phyloP scores from a whole-genome alignment of 2,888 invertebrate genomes.

The Dastarcus helophoroides region DNA sequence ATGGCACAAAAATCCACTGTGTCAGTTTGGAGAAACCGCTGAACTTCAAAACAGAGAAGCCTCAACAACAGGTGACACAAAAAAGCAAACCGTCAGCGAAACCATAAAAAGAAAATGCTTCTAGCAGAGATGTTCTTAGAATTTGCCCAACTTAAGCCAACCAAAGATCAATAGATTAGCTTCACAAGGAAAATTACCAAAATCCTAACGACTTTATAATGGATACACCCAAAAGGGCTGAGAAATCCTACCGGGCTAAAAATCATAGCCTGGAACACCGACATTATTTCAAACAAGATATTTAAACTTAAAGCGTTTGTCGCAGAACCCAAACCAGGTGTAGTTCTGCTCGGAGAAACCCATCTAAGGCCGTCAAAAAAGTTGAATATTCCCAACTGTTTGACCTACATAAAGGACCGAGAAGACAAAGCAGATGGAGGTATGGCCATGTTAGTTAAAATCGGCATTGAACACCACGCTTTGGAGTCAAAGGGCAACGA shows the following conservation, averaged over 20 bases:
- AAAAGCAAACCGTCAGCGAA: background rate
- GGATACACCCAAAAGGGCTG: background rate
- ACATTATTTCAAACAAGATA: constrained; percentile 6
- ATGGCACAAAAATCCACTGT: background rate
- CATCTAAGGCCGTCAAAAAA: constrained; percentile 7
- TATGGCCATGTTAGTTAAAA: too few relatives aligned
- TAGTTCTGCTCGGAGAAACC: constrained; percentile 8
- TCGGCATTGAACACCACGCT: too few relatives aligned
- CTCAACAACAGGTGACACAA: constrained; percentile 1
- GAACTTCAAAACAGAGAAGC: constrained; percentile 3
- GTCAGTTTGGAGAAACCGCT: background rate
- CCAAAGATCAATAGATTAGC: constrained; percentile 5
- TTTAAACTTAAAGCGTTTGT: constrained; percentile 4
- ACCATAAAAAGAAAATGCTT: background rate
- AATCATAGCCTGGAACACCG: constrained; percentile 7
- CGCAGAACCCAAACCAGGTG: too few relatives aligned
- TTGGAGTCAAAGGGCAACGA: too few relatives aligned
- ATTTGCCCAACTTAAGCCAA: constrained; percentile 5
- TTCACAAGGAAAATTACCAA: constrained; percentile 3
- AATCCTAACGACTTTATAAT: background rate
- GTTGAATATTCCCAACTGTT: constrained; percentile 8
- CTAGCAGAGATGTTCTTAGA: constrained; percentile 6
- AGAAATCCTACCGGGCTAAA: constrained; percentile 1
- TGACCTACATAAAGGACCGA: constrained; percentile 7
- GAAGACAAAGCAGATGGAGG: constrained; percentile 5